Evolutionary conservation across 1,140 invertebrate genomes (phyloP).

Genomic region (Drosophila pandora): DNA sequence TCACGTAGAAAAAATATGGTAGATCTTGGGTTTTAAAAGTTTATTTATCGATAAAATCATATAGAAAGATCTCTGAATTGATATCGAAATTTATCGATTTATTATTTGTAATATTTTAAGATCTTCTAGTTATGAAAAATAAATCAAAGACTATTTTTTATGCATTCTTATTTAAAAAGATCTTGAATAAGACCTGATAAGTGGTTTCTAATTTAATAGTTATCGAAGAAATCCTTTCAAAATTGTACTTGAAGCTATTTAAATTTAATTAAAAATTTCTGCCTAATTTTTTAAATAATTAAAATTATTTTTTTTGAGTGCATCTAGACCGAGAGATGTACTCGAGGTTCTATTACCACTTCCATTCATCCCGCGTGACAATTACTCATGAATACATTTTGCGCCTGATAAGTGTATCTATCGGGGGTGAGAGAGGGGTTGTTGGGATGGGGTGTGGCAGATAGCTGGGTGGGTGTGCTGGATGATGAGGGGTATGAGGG

Average conservation of each 20-base stretch:
- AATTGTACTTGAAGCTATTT: too few species aligned
- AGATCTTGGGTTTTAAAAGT: neutral
- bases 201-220: too few species aligned
- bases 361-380: slow-evolving; percentile 66
- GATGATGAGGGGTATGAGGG: neutral
- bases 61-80: too few species aligned
- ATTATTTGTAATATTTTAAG: too few species aligned
- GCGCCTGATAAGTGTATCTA: slow-evolving; percentile 61
- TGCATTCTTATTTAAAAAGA: too few species aligned
- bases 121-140: too few species aligned
- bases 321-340: slow-evolving; percentile 23
- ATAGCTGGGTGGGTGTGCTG: slow-evolving; percentile 13
- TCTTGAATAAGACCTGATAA: too few species aligned
- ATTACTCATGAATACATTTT: slow-evolving; percentile 83
- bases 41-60: too few species aligned
- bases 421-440: slow-evolving; percentile 1
- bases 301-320: neutral
- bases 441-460: neutral
- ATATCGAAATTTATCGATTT: too few species aligned
- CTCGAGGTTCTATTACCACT: slow-evolving; percentile 26
- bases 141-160: too few species aligned
- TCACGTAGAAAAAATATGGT: neutral
- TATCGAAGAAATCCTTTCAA: too few species aligned
- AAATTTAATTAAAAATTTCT: too few species aligned
- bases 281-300: neutral